Conservation (phyloP, 2,797 vertebrate genomes). For the Parauchenoglanis ngamensis region DNA sequence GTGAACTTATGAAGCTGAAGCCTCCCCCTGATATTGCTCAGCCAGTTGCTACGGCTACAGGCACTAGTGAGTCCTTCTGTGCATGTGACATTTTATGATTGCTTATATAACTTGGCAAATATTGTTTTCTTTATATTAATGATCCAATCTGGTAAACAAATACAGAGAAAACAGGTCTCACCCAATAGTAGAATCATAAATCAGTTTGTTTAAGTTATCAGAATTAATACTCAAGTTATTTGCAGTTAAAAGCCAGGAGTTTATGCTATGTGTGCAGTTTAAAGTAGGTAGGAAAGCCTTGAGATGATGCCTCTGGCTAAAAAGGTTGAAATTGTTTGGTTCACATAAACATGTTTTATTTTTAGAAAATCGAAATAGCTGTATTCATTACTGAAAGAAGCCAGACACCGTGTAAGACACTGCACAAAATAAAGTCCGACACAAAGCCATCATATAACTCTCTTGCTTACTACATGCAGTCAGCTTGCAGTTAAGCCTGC, state of each 20-base stretch:
- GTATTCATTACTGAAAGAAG: background rate
- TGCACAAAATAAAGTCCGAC: background rate
- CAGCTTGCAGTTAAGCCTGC: background rate
- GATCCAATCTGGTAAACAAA: too few relatives aligned
- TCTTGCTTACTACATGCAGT: background rate
- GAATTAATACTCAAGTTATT: background rate
- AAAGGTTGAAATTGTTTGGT: background rate
- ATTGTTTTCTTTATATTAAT: background rate
- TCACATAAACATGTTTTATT: too few relatives aligned
- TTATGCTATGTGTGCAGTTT: too few relatives aligned
- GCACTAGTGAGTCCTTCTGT: slow-evolving; percentile 78
- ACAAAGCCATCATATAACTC: background rate
- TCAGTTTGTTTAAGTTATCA: background rate
- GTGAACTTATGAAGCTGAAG: slow-evolving; percentile 97
- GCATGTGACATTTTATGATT: background rate
- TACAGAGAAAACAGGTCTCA: background rate
- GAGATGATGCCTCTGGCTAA: background rate
- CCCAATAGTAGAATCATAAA: background rate
- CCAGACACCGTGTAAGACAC: background rate
- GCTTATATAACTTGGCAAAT: background rate
- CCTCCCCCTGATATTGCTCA: slow-evolving; percentile 93
- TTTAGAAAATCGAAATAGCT: background rate
- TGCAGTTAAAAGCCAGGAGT: background rate
- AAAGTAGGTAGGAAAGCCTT: background rate
- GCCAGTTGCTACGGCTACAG: slow-evolving; percentile 94